Percentiles rank a stretch among this genome's conserved stretches.
Evolutionary conservation across 2,797 vertebrate genomes (phyloP).

Genomic region (Pseudochirops corinnae): DNA sequence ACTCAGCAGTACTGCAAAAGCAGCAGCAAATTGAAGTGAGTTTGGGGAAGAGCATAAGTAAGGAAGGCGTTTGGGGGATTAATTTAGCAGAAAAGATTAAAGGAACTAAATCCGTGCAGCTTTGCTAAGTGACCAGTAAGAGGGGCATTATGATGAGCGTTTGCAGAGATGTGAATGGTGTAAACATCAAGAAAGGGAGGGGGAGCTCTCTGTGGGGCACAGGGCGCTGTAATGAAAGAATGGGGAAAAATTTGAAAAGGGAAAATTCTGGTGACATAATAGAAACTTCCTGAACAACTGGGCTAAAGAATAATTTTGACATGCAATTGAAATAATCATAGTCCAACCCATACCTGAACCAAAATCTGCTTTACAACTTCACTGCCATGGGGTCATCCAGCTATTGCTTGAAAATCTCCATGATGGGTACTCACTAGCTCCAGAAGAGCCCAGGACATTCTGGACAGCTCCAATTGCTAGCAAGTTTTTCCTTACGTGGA

Average conservation of each 20-base stretch:
- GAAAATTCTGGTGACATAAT: slow-evolving; percentile 24
- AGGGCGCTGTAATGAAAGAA: slow-evolving; percentile 43
- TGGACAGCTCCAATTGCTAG: not conserved
- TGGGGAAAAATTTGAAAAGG: slow-evolving; percentile 32
- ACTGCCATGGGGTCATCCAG: not conserved
- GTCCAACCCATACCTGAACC: not conserved
- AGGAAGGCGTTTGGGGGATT: slow-evolving; percentile 80
- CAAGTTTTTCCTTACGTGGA: not conserved
- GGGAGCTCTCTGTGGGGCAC: not conserved
- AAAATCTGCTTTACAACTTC: not conserved
- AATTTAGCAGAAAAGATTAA: slow-evolving; percentile 82
- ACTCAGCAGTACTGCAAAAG: slow-evolving; percentile 62
- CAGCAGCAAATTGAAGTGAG: slow-evolving; percentile 55
- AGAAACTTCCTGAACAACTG: slow-evolving; percentile 73
- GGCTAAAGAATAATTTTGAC: slow-evolving; percentile 61
- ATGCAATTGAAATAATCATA: slow-evolving; percentile 32
- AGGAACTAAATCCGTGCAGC: slow-evolving; percentile 78
- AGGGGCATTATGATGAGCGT: slow-evolving; percentile 51
- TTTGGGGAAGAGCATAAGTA: slow-evolving; percentile 74
- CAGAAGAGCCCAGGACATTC: not conserved
- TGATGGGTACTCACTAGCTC: not conserved
- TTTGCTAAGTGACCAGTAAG: slow-evolving; percentile 68
- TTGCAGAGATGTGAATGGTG: slow-evolving; percentile 31
- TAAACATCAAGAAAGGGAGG: slow-evolving; percentile 25
- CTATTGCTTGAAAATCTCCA: not conserved